These are phyloP conservation scores for Urocitellus parryii DNA, from an alignment of 2,113 vertebrate genomes.

Conservation along the genomic window DNA sequence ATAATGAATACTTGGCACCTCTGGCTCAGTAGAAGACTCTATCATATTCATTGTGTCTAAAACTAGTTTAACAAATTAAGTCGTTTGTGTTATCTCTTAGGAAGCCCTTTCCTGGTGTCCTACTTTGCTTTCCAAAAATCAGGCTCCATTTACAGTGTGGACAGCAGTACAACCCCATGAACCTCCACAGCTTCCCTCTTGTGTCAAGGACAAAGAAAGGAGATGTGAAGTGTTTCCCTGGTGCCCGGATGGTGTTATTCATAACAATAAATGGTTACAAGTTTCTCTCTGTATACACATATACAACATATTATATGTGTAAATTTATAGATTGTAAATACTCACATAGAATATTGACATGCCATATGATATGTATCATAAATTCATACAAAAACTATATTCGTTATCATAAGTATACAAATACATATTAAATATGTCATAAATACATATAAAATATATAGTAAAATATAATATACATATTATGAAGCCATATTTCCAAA, in stretches of 20 bases:
- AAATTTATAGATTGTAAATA: not conserved
- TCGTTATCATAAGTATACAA: not conserved
- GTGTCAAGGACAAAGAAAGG: not conserved
- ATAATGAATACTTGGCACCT: not conserved
- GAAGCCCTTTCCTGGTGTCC: not conserved
- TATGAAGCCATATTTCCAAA: not conserved
- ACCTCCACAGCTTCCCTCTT: not conserved
- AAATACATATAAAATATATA: not conserved
- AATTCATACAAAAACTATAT: not conserved
- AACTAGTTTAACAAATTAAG: not conserved
- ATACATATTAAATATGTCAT: not conserved
- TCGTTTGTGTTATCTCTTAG: not conserved
- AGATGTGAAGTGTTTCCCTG: not conserved
- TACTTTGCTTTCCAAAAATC: not conserved
- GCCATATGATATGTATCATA: not conserved
- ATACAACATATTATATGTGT: not conserved
- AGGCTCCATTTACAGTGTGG: not conserved
- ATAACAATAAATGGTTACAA: not conserved
- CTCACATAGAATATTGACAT: not conserved
- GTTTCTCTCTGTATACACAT: not conserved
- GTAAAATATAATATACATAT: not conserved
- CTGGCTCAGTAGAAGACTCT: not conserved
- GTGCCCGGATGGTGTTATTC: not conserved
- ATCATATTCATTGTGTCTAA: not conserved
- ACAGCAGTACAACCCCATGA: not conserved